Conservation (phyloP, 2,113 vertebrate genomes). For the Rhynchomys soricoides region DNA sequence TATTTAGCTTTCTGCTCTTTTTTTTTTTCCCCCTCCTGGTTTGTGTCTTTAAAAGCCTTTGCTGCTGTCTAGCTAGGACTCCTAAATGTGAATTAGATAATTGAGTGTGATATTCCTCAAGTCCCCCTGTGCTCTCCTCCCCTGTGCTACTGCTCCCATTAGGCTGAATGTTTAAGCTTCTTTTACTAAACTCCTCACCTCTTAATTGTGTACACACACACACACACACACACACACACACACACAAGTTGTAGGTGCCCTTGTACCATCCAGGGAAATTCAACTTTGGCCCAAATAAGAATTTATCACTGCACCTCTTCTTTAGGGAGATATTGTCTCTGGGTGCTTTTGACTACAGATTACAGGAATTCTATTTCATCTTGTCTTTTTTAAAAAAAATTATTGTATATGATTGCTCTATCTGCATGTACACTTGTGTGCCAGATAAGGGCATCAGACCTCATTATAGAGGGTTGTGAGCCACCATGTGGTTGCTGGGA, state of each 20-base stretch:
- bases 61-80: not conserved
- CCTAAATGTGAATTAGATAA: constrained; percentile 26
- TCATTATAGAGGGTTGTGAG: no score
- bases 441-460: no score
- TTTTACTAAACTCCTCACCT: not conserved
- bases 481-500: no score
- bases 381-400: not conserved
- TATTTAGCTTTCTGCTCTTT: constrained; percentile 9
- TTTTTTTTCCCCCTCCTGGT: not conserved
- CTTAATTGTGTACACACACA: no score
- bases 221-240: no score
- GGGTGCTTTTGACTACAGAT: not conserved
- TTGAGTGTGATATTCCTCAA: constrained; percentile 6
- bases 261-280: not conserved
- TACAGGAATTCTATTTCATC: not conserved
- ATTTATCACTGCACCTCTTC: not conserved
- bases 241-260: not conserved
- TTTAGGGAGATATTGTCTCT: not conserved
- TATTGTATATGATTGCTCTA: no score
- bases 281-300: not conserved
- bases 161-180: not conserved
- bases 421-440: no score
- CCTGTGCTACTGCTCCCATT: not conserved
- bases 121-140: not conserved
- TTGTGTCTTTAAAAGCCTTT: constrained; percentile 31